Evolutionary conservation across 2,888 invertebrate genomes (phyloP), one percentile per base, ranked within the genome.

Genomic region (Leptogaster cylindrica): DNA sequence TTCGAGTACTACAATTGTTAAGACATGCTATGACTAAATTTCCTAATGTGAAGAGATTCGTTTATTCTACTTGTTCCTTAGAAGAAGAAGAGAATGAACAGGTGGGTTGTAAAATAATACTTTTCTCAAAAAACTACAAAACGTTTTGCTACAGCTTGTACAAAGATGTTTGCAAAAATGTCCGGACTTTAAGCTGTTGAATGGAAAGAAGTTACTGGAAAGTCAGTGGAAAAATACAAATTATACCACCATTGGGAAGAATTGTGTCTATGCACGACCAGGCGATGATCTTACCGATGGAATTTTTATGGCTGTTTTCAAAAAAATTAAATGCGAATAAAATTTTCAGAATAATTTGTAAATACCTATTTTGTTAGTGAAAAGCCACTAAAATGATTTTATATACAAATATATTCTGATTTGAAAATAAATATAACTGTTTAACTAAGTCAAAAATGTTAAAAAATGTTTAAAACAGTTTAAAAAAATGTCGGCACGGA

Each of bases 31-130:
- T 98, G 78, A 86, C 85, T 10, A 82, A 85, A 0, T 97, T 96
- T 79, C 93, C 96, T 0, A 86, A 86, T 67, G 93, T 89, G 0
- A 90, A 92, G 76, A 84, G 90, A 66, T 88, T 99, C 12, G 91
- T 97, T 2, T 99, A 99, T 80, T 98, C 97, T 36, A 99, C 99
- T 0, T 99, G 99, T 77, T 99, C 98, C 0, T 75, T 95, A 7
- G 86, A 91, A 77, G 86, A 88, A 0, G 90, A 93, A 81, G 97
- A 97, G 83, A 99, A 99, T 77, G 99, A 99, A 81, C 84, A 88
- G 73, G 97, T 97, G 18, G 7, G 14, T 27, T 66, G n/a, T n/a
- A n/a, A n/a, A n/a, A 68, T 7, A n/a, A 8, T 20, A 31, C 81
- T 82, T 70, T 72, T 83, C 74, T 75, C 20, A 20, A 3, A 10